Percentiles rank a stretch among this genome's conserved stretches.
Evolutionary conservation across 2,113 vertebrate species (phyloP).

Genomic region (Poeciliopsis occidentalis): DNA sequence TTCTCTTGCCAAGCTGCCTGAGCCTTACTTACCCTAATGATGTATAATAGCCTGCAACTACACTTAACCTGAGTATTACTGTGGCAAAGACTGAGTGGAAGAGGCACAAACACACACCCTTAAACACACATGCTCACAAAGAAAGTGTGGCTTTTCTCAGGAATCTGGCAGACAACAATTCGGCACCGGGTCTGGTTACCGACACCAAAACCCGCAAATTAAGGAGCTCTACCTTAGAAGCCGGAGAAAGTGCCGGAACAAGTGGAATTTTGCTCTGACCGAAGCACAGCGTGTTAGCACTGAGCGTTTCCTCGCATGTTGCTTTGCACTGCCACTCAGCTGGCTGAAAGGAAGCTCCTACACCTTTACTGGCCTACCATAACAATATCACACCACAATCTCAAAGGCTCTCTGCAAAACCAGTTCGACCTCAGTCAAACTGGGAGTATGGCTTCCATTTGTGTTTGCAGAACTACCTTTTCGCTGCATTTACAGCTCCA

Average conservation of each 20-base stretch:
- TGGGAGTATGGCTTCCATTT: too few species aligned
- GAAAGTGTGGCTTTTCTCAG: constrained; percentile 49
- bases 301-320: not conserved
- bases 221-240: too few species aligned
- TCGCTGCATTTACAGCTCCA: too few species aligned
- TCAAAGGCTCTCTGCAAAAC: too few species aligned
- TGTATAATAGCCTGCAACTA: constrained; percentile 94
- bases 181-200: too few species aligned
- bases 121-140: constrained; percentile 22
- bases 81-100: constrained; percentile 80
- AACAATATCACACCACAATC: too few species aligned
- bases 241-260: not conserved
- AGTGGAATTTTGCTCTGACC: not conserved
- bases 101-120: constrained; percentile 42
- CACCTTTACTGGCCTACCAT: too few species aligned
- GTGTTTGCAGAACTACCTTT: too few species aligned
- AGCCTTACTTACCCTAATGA: constrained; percentile 94
- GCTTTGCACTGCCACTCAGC: not conserved
- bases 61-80: constrained; percentile 91
- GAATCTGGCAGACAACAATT: constrained; percentile 56
- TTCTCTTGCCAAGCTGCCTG: constrained; percentile 84
- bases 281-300: not conserved
- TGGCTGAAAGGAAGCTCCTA: too few species aligned
- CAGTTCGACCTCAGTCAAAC: too few species aligned
- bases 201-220: too few species aligned